Evolutionary conservation across 37 sponge, comb jelly and placozoan species (phyloP).

Genomic region (Oscarella lobularis): DNA sequence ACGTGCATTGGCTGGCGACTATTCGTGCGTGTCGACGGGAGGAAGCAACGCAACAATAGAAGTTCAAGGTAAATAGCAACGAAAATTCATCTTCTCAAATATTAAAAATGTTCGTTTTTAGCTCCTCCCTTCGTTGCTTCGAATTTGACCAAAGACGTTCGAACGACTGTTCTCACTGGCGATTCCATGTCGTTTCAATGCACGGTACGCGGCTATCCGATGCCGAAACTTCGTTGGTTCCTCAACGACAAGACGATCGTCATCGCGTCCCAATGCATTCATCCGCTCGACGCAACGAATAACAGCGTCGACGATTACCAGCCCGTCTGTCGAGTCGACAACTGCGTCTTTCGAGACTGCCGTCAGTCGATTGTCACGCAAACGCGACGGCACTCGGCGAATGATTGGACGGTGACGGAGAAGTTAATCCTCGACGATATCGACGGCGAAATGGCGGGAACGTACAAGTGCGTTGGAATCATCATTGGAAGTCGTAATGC

Average conservation of each 20-base stretch:
- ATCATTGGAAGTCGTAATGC: background rate
- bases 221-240: background rate
- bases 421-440: background rate
- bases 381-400: background rate
- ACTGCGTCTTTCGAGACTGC: background rate
- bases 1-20: background rate
- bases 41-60: background rate
- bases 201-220: background rate
- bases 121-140: too few species aligned
- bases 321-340: background rate
- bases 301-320: background rate
- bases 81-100: too few species aligned
- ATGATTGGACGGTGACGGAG: background rate
- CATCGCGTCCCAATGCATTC: background rate
- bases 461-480: background rate
- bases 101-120: too few species aligned
- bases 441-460: background rate
- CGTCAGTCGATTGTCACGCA: background rate
- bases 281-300: background rate
- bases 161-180: too few species aligned
- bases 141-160: too few species aligned
- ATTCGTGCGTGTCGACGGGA: background rate
- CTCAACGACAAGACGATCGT: background rate
- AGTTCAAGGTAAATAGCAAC: background rate
- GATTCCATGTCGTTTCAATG: too few species aligned